Conservation (phyloP, 2,888 invertebrate genomes). For the Dione juno region DNA sequence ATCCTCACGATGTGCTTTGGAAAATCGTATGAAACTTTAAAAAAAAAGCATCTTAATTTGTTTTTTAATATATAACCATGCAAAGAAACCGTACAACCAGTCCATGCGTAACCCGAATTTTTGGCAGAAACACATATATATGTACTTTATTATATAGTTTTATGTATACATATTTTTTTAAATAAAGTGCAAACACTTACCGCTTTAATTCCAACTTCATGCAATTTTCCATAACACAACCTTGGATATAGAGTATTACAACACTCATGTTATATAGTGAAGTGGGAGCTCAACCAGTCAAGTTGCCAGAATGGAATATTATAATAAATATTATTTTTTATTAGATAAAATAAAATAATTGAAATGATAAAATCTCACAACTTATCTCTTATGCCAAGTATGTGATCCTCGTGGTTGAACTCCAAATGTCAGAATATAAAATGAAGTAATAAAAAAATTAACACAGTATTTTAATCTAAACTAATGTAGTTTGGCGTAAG, state of each 20-base stretch:
- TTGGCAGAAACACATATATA: conserved; percentile 45
- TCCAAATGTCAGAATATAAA: conserved; percentile 21
- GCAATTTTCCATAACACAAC: conserved; percentile 80
- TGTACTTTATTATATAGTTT: conserved; percentile 43
- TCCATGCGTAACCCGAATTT: conserved; percentile 40
- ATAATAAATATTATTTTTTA: not conserved
- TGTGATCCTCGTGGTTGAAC: conserved; percentile 13
- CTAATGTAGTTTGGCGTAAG: conserved; percentile 30
- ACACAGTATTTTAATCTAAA: conserved; percentile 54
- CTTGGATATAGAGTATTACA: conserved; percentile 67
- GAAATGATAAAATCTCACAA: no score
- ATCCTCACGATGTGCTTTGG: conserved; percentile 72
- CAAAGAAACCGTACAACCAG: conserved; percentile 25
- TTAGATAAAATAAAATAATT: not conserved
- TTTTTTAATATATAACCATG: conserved; percentile 30
- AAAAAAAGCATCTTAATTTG: conserved; percentile 3
- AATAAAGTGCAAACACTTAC: conserved; percentile 65
- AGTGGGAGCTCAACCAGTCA: conserved; percentile 26
- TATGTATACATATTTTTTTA: conserved; percentile 38
- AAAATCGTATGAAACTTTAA: conserved; percentile 54
- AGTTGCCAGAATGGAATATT: not conserved
- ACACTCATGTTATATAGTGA: conserved; percentile 24
- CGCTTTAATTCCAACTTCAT: conserved; percentile 60
- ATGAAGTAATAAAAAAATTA: conserved; percentile 57
- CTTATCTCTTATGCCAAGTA: no score